Evolutionary conservation across 2,888 invertebrate genomes (phyloP), one percentile per base, ranked within the genome.

Genomic region (Eupithecia subumbrata): DNA sequence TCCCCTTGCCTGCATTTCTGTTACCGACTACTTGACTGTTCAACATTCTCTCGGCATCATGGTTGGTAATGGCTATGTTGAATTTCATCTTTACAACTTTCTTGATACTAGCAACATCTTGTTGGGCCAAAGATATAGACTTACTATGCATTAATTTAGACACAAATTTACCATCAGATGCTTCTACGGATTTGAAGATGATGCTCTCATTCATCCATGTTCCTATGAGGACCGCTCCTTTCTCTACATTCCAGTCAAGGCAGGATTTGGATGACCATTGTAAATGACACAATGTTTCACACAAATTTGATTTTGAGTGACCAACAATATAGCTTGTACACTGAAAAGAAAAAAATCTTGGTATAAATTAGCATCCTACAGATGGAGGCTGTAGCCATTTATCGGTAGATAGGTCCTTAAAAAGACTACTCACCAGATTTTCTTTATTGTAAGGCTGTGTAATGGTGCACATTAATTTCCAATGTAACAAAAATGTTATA

Each of bases 171-270:
- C 88, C 87, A 80, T 91, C 84, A 37, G 88, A 81, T 75, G 80
- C 80, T 81, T 91, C 91, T 3, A 95, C 92, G 16, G 95, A 91
- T 88, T 96, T 96, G 84, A 96, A 96, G 11, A 96, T 93, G 12
- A 96, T 88, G 71, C 92, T 93, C n/a, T 93, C 94, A 68, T 95
- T 91, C 82, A 95, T 95, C 95, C 95, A 96, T 82, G 92, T 91
- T 18, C 95, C 96, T 71, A 95, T 95, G 86, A 96, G 96, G 11
- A 96, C 96, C 0, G 95, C 93, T 83, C 96, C 96, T 87, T 96
- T 96, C 30, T 96, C 96, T 56, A 94, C 92, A 80, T 95, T 95
- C 81, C 96, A 95, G 67, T 96, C 95, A 80, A 96, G 95, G 84
- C 97, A 97, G 12, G 95, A 94, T 16, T 96, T 66, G n/a, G 78